Evolutionary conservation across 64 coral and sea anemone species (phyloP).

Genomic region (Montipora efflorescens): DNA sequence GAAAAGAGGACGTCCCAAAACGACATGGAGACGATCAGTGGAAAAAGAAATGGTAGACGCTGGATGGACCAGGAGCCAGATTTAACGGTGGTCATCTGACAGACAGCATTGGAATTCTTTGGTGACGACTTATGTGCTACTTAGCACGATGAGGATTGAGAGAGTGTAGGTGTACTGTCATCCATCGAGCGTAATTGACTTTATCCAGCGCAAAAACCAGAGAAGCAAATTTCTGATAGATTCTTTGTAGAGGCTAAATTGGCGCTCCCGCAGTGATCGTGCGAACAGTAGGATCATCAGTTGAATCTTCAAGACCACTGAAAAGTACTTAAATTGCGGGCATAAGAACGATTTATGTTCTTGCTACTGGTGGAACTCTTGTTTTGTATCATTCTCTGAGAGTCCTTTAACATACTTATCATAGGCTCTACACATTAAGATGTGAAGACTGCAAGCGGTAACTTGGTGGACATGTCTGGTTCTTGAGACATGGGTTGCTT

Average conservation of each 20-base stretch:
- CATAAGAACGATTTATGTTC: background rate
- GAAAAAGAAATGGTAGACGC: no score
- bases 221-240: conserved; percentile 7
- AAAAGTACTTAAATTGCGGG: background rate
- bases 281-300: no score
- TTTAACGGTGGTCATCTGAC: no score
- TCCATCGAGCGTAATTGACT: conserved; percentile 44
- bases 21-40: no score
- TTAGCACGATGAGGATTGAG: no score
- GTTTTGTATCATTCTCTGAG: background rate
- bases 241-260: conserved; percentile 21
- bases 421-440: background rate
- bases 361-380: conserved; percentile 3
- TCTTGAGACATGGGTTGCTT: background rate
- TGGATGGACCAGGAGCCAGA: no score
- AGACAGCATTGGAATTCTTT: no score
- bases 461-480: background rate
- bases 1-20: no score
- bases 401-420: background rate
- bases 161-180: conserved; percentile 56
- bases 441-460: background rate
- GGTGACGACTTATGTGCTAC: no score
- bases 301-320: no score
- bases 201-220: conserved; percentile 52
- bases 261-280: no score